These are phyloP conservation scores for Phaonia tiefii DNA, from an alignment of 2,888 invertebrate genomes.

Conservation along the genomic window DNA sequence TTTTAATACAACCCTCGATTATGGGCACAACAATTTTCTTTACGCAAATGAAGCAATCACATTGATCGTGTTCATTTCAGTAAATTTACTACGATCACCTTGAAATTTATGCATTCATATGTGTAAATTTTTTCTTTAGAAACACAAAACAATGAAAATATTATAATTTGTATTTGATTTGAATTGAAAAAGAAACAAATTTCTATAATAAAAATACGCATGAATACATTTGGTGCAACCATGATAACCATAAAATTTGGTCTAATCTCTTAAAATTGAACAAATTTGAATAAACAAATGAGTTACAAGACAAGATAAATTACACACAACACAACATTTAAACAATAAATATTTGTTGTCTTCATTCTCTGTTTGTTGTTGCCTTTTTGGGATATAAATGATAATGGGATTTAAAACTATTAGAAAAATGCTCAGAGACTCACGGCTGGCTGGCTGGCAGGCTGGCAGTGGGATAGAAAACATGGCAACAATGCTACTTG, in stretches of 20 bases:
- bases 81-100: too few relatives aligned
- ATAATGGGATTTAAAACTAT: constrained; percentile 25
- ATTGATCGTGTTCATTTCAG: too few relatives aligned
- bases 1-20: too few relatives aligned
- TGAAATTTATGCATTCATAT: too few relatives aligned
- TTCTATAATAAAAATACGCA: too few relatives aligned
- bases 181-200: too few relatives aligned
- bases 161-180: too few relatives aligned
- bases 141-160: too few relatives aligned
- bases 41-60: too few relatives aligned
- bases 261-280: constrained; percentile 11
- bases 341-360: not conserved
- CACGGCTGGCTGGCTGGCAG: not conserved
- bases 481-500: constrained; percentile 21
- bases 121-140: too few relatives aligned
- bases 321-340: not conserved
- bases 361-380: not conserved
- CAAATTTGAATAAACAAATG: constrained; percentile 50
- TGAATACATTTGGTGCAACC: too few relatives aligned
- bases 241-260: constrained; percentile 24
- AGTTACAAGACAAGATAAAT: constrained; percentile 33
- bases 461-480: not conserved
- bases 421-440: not conserved
- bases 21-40: too few relatives aligned
- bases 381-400: not conserved